Evolutionary conservation across 2,797 vertebrate species (phyloP).

Genomic region (Odontamblyopus lacepedii): DNA sequence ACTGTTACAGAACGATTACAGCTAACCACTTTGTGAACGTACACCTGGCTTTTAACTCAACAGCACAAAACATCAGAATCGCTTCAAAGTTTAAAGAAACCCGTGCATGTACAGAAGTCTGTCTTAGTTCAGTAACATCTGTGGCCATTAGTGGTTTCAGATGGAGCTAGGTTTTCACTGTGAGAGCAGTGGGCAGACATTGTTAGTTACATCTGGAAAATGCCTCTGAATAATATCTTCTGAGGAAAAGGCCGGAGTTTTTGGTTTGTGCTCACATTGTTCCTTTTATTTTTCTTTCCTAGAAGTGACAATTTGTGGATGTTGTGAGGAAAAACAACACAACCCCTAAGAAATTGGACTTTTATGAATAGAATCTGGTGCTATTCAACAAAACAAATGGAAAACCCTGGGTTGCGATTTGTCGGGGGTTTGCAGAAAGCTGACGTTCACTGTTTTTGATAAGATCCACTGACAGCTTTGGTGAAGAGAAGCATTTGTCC

Average conservation of each 20-base stretch:
- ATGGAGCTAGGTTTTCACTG: background rate
- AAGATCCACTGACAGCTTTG: conserved; percentile 64
- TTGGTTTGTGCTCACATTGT: conserved; percentile 1
- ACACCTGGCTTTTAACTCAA: background rate
- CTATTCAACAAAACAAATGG: conserved; percentile 27
- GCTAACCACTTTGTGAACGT: background rate
- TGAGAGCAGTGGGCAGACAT: background rate
- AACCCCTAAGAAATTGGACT: conserved; percentile 15
- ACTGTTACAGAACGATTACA: too few species aligned
- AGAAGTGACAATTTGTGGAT: conserved; percentile 11
- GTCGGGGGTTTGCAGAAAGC: conserved; percentile 36
- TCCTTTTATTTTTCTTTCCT: background rate
- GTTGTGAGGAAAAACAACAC: conserved; percentile 19
- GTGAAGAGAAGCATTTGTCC: conserved; percentile 54
- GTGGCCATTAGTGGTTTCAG: background rate
- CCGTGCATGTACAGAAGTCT: background rate
- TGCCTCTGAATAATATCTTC: background rate
- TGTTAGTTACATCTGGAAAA: background rate
- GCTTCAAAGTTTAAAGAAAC: background rate
- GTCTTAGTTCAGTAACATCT: background rate
- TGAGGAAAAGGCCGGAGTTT: background rate
- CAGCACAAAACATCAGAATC: background rate
- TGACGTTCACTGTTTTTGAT: conserved; percentile 59
- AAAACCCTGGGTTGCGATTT: conserved; percentile 26
- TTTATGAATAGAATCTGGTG: conserved; percentile 17